Base-by-base conservation (phyloP, 1,140 invertebrate species). In the Drosophila burlai region DNA sequence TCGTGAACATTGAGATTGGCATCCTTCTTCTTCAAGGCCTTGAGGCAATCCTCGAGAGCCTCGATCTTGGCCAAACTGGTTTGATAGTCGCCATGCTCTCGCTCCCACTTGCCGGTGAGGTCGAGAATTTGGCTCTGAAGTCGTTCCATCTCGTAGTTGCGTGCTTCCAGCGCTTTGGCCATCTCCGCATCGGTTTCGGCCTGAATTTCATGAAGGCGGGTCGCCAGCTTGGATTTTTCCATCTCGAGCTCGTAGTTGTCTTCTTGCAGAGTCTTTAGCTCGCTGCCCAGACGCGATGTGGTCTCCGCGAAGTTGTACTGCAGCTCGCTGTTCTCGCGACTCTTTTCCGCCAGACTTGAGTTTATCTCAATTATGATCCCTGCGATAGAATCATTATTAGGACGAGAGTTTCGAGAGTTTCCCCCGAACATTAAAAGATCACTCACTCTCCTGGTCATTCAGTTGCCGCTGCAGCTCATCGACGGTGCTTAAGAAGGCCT, bases 391-490 rank as follows among this genome's bases (percentile, higher is more conserved):
- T 24, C 1, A 21, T 54, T 24, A 38, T 9, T 15, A 2, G 2
- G 1, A 15, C n/a, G 15, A 4, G 9, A 36, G 1, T 13, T 52
- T 3, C n/a, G n/a, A n/a, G n/a, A n/a, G n/a, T n/a, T n/a, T n/a
- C n/a, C 16, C 6, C 9, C 3, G 1, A 2, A 13, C 34, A 16
- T 38, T 21, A 21, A 3, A 5, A 24, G 18, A 60, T 13, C 24
- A 93, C 93, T 68, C 58, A 93, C 93, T 83, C 91, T 95, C 95
- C 72, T 95, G 95, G 76, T 95, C 94, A 57, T 95, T 94, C 10
- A 96, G 77, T 82, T 95, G 94, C 55, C 93, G 93, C 82, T 96
- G 95, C 71, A 96, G 92, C 81, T 95, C 94, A 76, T 95, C 95
- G 1, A 95, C 94, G 18, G 94, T 95, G 69, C 94, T 94, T 60